phyloP scores from a whole-genome alignment of 1,140 invertebrate species.

The Pseudomyrmex dendroicus region DNA sequence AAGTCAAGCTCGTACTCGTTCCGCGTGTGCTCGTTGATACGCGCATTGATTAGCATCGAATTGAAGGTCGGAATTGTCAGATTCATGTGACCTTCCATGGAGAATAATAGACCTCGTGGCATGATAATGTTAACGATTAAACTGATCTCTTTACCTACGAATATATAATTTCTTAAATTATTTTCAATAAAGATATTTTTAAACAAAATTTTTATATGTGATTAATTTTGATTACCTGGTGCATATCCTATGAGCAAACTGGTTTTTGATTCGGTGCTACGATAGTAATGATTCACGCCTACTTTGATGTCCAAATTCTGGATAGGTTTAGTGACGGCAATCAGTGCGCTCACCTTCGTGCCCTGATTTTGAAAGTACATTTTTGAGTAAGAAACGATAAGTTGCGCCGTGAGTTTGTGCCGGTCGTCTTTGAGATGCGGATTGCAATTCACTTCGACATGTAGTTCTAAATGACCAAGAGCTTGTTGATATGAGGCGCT shows the following conservation, averaged over 20 bases:
- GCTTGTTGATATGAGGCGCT: slow-evolving; percentile 87
- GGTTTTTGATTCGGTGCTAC: slow-evolving; percentile 79
- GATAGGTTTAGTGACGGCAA: slow-evolving; percentile 83
- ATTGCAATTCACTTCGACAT: slow-evolving; percentile 85
- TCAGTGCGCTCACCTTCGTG: slow-evolving; percentile 81
- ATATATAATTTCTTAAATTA: neutral
- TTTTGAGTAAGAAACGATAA: slow-evolving; percentile 86
- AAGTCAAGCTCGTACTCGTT: slow-evolving; percentile 88
- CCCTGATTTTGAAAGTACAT: slow-evolving; percentile 83
- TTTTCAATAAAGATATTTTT: too few species aligned
- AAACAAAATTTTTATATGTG: neutral
- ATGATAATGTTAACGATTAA: slow-evolving; percentile 84
- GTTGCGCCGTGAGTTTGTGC: slow-evolving; percentile 86
- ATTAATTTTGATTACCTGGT: slow-evolving; percentile 74
- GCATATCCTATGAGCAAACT: slow-evolving; percentile 84
- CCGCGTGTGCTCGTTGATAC: slow-evolving; percentile 86
- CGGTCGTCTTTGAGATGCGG: slow-evolving; percentile 84
- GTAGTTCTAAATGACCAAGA: slow-evolving; percentile 85
- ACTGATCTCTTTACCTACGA: slow-evolving; percentile 87
- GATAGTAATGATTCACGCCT: slow-evolving; percentile 78
- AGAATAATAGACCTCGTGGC: slow-evolving; percentile 85
- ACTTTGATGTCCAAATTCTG: slow-evolving; percentile 85
- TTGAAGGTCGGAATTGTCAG: slow-evolving; percentile 87
- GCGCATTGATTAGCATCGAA: slow-evolving; percentile 86
- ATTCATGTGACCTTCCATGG: slow-evolving; percentile 87